Conservation (phyloP, 2,797 vertebrate species). For the Pseudochirops cupreus region DNA sequence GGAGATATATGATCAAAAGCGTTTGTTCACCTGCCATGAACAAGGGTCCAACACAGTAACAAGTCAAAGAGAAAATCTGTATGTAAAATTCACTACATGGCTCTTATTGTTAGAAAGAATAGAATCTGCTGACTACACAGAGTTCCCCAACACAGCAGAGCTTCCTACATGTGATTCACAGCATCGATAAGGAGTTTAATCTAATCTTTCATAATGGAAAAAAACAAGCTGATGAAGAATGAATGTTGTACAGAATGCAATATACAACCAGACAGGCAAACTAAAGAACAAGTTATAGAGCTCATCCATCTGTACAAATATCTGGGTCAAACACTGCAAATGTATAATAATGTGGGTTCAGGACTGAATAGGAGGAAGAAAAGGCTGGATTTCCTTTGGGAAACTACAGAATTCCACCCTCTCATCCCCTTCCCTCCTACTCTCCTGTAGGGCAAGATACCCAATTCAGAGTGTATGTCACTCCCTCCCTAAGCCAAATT, state of each 20-base stretch:
- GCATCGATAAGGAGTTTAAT: background rate
- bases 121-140: background rate
- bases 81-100: background rate
- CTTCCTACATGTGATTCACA: background rate
- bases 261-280: background rate
- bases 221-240: background rate
- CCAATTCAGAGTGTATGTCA: no score
- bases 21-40: background rate
- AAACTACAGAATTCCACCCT: background rate
- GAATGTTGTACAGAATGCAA: background rate
- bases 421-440: no score
- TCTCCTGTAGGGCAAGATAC: no score
- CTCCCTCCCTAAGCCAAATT: no score
- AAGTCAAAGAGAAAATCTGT: background rate
- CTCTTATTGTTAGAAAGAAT: background rate
- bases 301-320: background rate
- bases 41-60: background rate
- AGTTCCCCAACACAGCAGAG: background rate
- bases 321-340: background rate
- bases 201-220: background rate
- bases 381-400: background rate
- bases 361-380: background rate
- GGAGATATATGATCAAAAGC: background rate
- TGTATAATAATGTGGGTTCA: background rate
- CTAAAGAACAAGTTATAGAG: background rate